These are phyloP conservation scores for Fragum fragum DNA, from an alignment of 2,888 invertebrate species.

Conservation along the genomic window DNA sequence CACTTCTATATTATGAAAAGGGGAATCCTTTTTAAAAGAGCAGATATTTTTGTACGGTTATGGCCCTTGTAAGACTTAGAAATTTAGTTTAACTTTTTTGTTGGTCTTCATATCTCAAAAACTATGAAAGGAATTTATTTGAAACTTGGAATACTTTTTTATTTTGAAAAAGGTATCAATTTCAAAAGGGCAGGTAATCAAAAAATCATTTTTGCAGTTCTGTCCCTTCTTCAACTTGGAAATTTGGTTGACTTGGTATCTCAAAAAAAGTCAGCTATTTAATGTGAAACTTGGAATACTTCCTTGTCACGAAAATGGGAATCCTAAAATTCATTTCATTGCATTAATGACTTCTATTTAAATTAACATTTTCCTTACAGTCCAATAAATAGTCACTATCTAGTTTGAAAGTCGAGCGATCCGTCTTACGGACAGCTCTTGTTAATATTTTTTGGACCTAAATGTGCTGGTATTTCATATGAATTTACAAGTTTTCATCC, in stretches of 20 bases:
- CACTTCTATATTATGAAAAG: slow-evolving; percentile 12
- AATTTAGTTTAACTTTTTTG: background rate
- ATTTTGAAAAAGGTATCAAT: slow-evolving; percentile 3
- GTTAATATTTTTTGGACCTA: slow-evolving; percentile 1
- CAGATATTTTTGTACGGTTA: slow-evolving; percentile 8
- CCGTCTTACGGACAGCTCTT: no score
- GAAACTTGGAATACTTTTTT: slow-evolving; percentile 9
- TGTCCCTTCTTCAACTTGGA: no score
- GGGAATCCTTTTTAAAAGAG: slow-evolving; percentile 7
- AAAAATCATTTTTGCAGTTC: background rate
- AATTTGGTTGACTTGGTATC: no score
- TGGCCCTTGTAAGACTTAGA: slow-evolving; percentile 8
- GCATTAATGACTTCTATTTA: no score
- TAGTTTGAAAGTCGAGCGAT: no score
- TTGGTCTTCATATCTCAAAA: slow-evolving; percentile 13
- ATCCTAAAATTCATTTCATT: no score
- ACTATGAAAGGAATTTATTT: slow-evolving; percentile 8
- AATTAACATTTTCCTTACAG: no score
- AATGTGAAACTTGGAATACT: no score
- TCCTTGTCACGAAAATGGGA: no score
- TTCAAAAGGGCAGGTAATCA: slow-evolving; percentile 11
- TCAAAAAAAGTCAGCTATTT: no score
- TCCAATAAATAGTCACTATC: no score
- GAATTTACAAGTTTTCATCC: background rate
- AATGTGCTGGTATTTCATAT: background rate